These are phyloP conservation scores for Cantharis lateralis DNA, from an alignment of 2,888 invertebrate species.

Conservation along the genomic window DNA sequence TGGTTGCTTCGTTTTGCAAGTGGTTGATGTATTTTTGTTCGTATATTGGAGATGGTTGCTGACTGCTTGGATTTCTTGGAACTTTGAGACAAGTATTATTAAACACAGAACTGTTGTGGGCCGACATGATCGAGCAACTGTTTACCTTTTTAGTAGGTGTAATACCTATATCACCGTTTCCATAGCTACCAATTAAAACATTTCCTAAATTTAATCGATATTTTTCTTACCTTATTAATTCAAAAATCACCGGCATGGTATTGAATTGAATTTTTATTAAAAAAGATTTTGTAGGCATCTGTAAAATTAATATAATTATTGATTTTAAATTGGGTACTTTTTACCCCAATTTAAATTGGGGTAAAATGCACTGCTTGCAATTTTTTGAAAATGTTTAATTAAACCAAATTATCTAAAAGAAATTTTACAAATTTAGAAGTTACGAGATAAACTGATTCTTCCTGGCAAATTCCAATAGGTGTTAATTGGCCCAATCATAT, in stretches of 20 bases:
- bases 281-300: no score
- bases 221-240: not conserved
- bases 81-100: constrained; percentile 73
- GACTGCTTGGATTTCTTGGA: constrained; percentile 72
- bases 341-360: no score
- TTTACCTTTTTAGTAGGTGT: not conserved
- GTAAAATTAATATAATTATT: no score
- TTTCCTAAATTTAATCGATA: not conserved
- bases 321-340: no score
- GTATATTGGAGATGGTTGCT: constrained; percentile 72
- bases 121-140: constrained; percentile 39
- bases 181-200: not conserved
- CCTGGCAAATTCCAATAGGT: no score
- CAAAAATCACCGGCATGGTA: not conserved
- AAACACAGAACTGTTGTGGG: constrained; percentile 66
- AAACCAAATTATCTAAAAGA: no score
- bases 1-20: constrained; percentile 46
- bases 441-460: no score
- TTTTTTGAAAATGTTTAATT: no score
- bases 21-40: constrained; percentile 62
- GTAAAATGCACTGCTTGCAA: no score
- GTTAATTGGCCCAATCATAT: no score
- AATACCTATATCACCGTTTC: not conserved
- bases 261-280: not conserved
- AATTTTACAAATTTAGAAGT: no score